Conservation (phyloP, 1,140 invertebrate species). For the Vanessa atalanta region DNA sequence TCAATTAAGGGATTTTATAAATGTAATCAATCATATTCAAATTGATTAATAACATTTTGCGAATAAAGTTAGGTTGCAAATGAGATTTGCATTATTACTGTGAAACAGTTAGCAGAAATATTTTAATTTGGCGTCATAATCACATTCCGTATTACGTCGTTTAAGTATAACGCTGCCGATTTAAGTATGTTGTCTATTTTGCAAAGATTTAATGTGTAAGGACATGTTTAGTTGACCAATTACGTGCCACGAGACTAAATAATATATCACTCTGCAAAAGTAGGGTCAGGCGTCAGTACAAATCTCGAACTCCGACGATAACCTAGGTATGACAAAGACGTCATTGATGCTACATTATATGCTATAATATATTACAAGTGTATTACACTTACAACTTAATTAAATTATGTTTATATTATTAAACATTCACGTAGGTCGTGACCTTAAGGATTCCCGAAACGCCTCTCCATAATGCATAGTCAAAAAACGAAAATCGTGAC, state of each 20-base stretch:
- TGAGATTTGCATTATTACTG: not conserved
- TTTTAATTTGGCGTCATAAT: slow-evolving; percentile 13
- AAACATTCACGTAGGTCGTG: not conserved
- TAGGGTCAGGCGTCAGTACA: slow-evolving; percentile 41
- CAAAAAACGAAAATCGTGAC: slow-evolving; percentile 12
- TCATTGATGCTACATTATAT: slow-evolving; percentile 31
- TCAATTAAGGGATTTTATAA: slow-evolving; percentile 6
- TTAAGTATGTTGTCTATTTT: slow-evolving; percentile 20
- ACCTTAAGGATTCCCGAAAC: slow-evolving; percentile 1
- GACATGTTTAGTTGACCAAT: slow-evolving; percentile 18
- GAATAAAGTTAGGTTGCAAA: not conserved
- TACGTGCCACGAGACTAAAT: slow-evolving; percentile 29
- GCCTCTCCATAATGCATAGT: not conserved
- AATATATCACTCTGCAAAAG: slow-evolving; percentile 25
- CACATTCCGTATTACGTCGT: slow-evolving; percentile 10
- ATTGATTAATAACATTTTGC: slow-evolving; percentile 11
- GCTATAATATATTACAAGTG: not conserved
- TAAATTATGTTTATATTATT: not conserved
- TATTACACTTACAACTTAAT: not conserved
- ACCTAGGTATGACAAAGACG: slow-evolving; percentile 45
- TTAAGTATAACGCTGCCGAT: slow-evolving; percentile 3
- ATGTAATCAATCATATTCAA: slow-evolving; percentile 11
- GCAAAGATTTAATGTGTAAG: slow-evolving; percentile 19
- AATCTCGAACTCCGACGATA: slow-evolving; percentile 43
- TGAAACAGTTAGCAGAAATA: slow-evolving; percentile 3